Percentiles rank a stretch among this genome's conserved stretches.
phyloP scores from a whole-genome alignment of 2,888 invertebrate species.

The Tachina grossa region DNA sequence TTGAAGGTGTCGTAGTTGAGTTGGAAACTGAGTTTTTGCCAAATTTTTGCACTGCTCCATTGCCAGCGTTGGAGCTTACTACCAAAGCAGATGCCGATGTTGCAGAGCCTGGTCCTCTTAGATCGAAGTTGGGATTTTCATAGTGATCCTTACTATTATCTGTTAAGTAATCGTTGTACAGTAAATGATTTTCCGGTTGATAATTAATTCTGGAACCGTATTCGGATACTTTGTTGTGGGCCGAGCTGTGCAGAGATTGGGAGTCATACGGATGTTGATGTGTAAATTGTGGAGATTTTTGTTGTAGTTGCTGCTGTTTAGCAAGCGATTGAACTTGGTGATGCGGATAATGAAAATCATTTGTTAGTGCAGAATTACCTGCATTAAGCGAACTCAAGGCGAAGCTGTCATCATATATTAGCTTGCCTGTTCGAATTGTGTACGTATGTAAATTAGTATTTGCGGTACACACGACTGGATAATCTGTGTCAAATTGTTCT shows the following conservation, averaged over 20 bases:
- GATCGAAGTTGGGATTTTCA: slow-evolving; percentile 83
- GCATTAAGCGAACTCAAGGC: slow-evolving; percentile 83
- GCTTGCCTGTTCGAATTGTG: slow-evolving; percentile 89
- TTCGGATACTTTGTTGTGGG: slow-evolving; percentile 72
- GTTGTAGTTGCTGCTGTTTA: slow-evolving; percentile 67
- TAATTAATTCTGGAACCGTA: slow-evolving; percentile 68
- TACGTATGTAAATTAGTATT: slow-evolving; percentile 94
- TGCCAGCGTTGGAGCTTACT: slow-evolving; percentile 47
- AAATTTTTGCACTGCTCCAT: slow-evolving; percentile 72
- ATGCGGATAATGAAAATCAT: slow-evolving; percentile 41
- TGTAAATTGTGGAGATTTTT: slow-evolving; percentile 76
- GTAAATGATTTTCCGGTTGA: slow-evolving; percentile 72
- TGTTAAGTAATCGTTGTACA: slow-evolving; percentile 78
- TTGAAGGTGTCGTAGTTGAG: slow-evolving; percentile 73
- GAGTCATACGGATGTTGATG: slow-evolving; percentile 82
- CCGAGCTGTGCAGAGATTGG: slow-evolving; percentile 78
- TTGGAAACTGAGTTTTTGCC: slow-evolving; percentile 72
- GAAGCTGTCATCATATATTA: slow-evolving; percentile 88
- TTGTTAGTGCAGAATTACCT: slow-evolving; percentile 49
- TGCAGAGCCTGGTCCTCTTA: slow-evolving; percentile 72
- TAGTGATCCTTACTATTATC: slow-evolving; percentile 82
- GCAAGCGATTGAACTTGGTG: slow-evolving; percentile 26
- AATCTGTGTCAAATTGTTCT: slow-evolving; percentile 91
- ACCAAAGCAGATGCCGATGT: slow-evolving; percentile 65
- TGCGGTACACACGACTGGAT: slow-evolving; percentile 93